phyloP scores from a whole-genome alignment of 2,113 vertebrate species.

The Limnothrissa miodon region DNA sequence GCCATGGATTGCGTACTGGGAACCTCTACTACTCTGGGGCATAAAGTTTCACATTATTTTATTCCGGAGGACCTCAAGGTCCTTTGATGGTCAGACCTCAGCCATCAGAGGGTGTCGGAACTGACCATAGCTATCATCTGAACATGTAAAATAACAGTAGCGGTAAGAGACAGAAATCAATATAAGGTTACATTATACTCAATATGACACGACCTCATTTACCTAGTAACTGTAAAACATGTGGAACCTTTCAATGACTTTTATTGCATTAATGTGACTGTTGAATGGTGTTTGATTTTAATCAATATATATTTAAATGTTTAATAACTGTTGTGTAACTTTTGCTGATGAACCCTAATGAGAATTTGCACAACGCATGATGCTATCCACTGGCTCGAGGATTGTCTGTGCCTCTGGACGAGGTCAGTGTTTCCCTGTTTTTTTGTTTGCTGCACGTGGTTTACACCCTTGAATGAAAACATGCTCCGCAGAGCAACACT shows the following conservation, averaged over 20 bases:
- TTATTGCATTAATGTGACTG: background rate
- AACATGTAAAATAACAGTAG: background rate
- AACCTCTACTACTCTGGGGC: slow-evolving; percentile 20
- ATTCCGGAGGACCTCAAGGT: background rate
- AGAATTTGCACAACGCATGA: background rate
- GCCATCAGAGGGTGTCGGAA: background rate
- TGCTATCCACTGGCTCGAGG: background rate
- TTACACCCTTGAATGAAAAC: background rate
- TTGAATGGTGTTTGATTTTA: background rate
- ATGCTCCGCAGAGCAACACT: background rate
- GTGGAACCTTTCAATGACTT: background rate
- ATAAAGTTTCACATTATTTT: slow-evolving; percentile 32
- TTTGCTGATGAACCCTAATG: background rate
- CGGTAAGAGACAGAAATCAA: slow-evolving; percentile 12
- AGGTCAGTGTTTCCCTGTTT: background rate
- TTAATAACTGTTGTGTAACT: background rate
- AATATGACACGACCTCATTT: background rate
- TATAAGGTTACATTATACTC: background rate
- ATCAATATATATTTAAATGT: background rate
- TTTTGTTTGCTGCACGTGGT: background rate
- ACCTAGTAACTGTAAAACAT: slow-evolving; percentile 4
- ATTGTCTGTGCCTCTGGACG: background rate
- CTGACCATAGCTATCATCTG: background rate
- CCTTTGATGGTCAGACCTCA: background rate
- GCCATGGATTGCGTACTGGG: slow-evolving; percentile 26